Evolutionary conservation across 2,797 vertebrate species (phyloP).

Genomic region (Schizopygopsis malacanthus): DNA sequence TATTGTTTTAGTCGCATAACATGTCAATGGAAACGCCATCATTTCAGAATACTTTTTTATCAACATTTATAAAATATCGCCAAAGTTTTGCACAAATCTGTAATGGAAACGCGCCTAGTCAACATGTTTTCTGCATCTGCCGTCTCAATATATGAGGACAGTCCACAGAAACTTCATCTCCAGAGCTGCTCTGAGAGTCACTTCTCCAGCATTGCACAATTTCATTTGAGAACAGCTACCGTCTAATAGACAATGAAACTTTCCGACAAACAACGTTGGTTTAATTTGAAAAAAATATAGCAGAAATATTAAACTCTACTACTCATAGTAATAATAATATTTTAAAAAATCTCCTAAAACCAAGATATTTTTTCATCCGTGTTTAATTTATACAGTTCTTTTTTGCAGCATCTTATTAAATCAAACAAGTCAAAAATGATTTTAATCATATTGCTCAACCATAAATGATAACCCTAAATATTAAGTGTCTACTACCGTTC

Average conservation of each 20-base stretch:
- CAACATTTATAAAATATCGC: too few species aligned
- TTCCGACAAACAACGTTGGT: not conserved
- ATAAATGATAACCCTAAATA: too few species aligned
- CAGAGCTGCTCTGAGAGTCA: not conserved
- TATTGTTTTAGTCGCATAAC: too few species aligned
- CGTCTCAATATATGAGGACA: not conserved
- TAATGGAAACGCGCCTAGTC: too few species aligned
- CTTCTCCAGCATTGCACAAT: not conserved
- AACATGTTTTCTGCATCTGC: too few species aligned
- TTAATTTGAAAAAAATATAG: not conserved
- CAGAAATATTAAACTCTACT: not conserved
- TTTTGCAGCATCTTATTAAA: not conserved
- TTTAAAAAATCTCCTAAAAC: not conserved
- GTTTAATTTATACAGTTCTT: too few species aligned
- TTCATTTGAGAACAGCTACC: not conserved
- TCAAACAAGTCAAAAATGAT: not conserved
- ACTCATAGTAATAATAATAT: not conserved
- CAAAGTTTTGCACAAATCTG: too few species aligned
- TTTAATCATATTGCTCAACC: too few species aligned
- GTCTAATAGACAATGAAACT: not conserved
- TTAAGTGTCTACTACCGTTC: not conserved
- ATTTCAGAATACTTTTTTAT: too few species aligned
- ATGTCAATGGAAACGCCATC: too few species aligned
- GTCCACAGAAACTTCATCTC: not conserved
- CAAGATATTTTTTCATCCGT: too few species aligned